These are phyloP conservation scores for Xanthia icteritia DNA, from an alignment of 2,888 invertebrate species.

Conservation along the genomic window DNA sequence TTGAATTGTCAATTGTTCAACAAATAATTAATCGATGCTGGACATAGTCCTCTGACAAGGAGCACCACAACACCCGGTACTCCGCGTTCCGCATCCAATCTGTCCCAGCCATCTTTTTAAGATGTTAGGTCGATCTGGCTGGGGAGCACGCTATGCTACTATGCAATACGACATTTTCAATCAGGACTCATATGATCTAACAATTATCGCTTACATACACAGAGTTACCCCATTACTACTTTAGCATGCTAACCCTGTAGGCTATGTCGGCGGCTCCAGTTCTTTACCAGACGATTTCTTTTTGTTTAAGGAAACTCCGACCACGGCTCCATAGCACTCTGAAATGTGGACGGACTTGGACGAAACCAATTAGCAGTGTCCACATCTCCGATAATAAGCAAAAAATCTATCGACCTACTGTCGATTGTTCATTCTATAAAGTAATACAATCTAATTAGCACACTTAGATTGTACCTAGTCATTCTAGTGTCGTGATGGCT, in stretches of 20 bases:
- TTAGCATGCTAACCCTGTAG: background rate
- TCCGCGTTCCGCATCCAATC: background rate
- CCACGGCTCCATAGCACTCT: background rate
- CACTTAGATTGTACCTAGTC: too few relatives aligned
- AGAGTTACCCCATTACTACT: background rate
- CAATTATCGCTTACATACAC: background rate
- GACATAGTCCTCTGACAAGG: background rate
- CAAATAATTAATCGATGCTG: conserved; percentile 9
- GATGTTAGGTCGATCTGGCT: too few relatives aligned
- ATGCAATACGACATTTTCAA: background rate
- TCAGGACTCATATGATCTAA: background rate
- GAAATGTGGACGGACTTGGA: background rate
- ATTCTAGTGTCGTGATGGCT: too few relatives aligned
- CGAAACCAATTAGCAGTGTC: background rate
- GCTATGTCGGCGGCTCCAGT: background rate
- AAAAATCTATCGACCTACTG: background rate
- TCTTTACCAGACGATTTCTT: background rate
- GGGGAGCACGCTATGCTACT: background rate
- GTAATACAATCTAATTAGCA: too few relatives aligned
- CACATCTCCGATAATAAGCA: background rate
- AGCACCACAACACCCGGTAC: background rate
- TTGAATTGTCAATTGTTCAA: conserved; percentile 51
- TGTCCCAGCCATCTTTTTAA: background rate
- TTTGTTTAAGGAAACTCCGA: background rate
- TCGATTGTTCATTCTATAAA: background rate